phyloP scores from a whole-genome alignment of 1,140 invertebrate species.

The Ladona fulva region DNA sequence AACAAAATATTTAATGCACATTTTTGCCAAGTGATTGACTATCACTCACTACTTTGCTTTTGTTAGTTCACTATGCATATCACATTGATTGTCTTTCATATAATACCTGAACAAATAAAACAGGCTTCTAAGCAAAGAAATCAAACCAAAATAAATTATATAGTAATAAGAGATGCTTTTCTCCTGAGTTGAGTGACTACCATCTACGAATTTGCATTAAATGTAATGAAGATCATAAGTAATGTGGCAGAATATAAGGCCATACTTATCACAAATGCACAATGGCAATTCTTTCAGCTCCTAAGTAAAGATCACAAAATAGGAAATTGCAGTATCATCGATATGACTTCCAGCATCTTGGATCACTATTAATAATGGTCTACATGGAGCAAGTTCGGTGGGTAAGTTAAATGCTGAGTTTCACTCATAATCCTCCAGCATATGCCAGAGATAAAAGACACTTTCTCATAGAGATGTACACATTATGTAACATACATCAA shows the following conservation, averaged over 20 bases:
- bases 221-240: slow-evolving; percentile 7
- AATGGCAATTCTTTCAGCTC: background rate
- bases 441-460: too few species aligned
- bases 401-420: background rate
- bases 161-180: background rate
- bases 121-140: background rate
- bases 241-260: background rate
- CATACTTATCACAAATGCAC: slow-evolving; percentile 10
- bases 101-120: background rate
- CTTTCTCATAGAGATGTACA: too few species aligned
- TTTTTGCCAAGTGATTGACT: slow-evolving; percentile 5
- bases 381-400: background rate
- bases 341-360: background rate
- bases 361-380: background rate
- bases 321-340: background rate
- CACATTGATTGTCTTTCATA: background rate
- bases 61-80: background rate
- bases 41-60: background rate
- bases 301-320: background rate
- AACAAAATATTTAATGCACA: slow-evolving; percentile 8
- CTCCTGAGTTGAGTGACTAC: slow-evolving; percentile 3
- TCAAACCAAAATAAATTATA: background rate
- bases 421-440: background rate
- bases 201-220: slow-evolving; percentile 2
- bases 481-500: too few species aligned